Evolutionary conservation across 2,888 invertebrate genomes (phyloP).

Genomic region (Phaonia tiefii): DNA sequence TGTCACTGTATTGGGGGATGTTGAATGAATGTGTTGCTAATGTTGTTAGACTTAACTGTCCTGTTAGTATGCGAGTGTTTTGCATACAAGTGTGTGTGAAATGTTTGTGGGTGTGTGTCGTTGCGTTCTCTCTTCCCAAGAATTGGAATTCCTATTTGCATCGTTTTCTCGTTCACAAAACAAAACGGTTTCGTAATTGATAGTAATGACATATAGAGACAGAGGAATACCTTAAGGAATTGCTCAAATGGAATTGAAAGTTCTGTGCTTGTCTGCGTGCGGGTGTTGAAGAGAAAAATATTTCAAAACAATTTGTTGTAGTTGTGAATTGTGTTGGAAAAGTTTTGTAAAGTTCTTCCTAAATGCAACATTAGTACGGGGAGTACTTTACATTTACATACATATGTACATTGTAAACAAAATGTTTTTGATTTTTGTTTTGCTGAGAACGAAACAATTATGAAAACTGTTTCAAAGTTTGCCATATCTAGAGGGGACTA

Average conservation of each 20-base stretch:
- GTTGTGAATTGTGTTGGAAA: background rate
- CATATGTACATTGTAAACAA: background rate
- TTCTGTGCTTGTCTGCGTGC: background rate
- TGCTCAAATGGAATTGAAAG: slow-evolving; percentile 48
- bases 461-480: background rate
- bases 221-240: slow-evolving; percentile 57
- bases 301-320: background rate
- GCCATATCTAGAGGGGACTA: no score
- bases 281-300: no score
- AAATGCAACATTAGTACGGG: slow-evolving; percentile 20
- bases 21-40: no score
- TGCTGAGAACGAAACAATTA: slow-evolving; percentile 14
- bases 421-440: background rate
- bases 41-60: no score
- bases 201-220: slow-evolving; percentile 48
- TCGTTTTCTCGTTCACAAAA: slow-evolving; percentile 24
- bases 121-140: no score
- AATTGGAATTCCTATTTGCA: no score
- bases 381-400: slow-evolving; percentile 6
- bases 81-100: background rate
- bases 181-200: slow-evolving; percentile 61
- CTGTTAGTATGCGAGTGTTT: no score
- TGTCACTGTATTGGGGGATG: no score
- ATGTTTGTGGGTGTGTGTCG: no score
- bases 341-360: slow-evolving; percentile 5